Conservation (phyloP, 2,113 vertebrate genomes). For the Silurus glanis region DNA sequence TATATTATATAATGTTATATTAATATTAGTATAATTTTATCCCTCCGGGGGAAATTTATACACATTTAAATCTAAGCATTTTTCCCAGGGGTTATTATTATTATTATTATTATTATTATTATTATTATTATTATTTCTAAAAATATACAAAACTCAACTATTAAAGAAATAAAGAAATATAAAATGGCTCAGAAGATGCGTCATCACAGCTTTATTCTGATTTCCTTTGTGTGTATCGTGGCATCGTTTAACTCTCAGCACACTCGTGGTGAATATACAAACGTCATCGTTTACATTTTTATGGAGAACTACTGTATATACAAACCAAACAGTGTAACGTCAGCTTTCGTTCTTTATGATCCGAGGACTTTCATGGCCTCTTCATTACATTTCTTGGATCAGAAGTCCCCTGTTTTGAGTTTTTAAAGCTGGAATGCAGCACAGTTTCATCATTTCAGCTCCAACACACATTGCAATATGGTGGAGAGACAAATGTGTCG, state of each 20-base stretch:
- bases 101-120: no score
- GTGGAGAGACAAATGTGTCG: not conserved
- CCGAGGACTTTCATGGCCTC: not conserved
- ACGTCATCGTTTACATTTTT: not conserved
- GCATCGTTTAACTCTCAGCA: not conserved
- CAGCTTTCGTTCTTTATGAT: not conserved
- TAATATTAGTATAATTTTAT: no score
- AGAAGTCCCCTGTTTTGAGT: not conserved
- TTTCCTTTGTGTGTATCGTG: not conserved
- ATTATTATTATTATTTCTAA: no score
- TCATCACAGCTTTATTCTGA: not conserved
- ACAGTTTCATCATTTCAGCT: not conserved
- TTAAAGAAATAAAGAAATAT: not conserved
- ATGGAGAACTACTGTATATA: not conserved
- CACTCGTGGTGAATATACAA: not conserved
- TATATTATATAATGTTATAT: no score
- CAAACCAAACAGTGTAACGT: slow-evolving; percentile 8
- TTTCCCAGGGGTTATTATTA: no score
- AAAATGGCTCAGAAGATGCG: not conserved
- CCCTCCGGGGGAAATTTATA: no score
- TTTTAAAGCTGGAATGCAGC: not conserved
- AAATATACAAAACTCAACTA: not conserved
- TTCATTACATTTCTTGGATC: not conserved
- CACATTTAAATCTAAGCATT: no score
- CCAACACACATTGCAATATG: not conserved